Conservation (phyloP, 2,888 invertebrate species). For the Trissolcus brochymenae region DNA sequence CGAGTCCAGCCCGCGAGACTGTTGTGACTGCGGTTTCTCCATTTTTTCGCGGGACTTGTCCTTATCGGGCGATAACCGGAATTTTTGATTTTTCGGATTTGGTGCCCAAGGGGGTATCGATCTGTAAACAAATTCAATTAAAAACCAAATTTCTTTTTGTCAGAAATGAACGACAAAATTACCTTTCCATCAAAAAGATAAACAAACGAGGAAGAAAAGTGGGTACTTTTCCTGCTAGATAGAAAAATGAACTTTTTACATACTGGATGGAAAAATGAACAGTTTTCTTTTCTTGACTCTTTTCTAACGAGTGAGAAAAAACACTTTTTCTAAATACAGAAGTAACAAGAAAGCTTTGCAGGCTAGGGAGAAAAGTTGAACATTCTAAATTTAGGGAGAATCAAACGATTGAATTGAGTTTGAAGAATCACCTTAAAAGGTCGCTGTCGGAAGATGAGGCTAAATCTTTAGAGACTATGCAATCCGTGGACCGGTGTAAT, state of each 20-base stretch:
- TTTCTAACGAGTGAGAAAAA: no score
- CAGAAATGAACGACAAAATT: no score
- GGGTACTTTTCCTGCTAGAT: no score
- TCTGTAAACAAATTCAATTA: constrained; percentile 66
- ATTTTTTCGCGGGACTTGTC: constrained; percentile 67
- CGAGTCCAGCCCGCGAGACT: constrained; percentile 58
- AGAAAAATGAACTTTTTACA: no score
- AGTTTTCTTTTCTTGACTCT: no score
- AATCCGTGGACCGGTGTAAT: constrained; percentile 87
- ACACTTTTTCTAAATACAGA: no score
- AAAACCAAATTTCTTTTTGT: no score
- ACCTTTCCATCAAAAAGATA: no score
- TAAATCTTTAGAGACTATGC: constrained; percentile 83
- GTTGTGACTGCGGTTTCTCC: constrained; percentile 67
- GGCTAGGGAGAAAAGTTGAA: background rate
- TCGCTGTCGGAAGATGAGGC: constrained; percentile 81
- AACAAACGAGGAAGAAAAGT: no score
- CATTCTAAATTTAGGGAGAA: background rate
- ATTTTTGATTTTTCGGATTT: constrained; percentile 71
- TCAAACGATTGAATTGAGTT: constrained; percentile 2
- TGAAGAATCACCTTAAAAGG: constrained; percentile 75
- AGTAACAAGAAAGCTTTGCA: no score
- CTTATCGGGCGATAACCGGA: constrained; percentile 75
- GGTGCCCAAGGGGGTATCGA: constrained; percentile 80
- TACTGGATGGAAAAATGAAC: no score